phyloP scores from a whole-genome alignment of 53 echinoderm and acorn worm species.

The Patiria pectinifera region DNA sequence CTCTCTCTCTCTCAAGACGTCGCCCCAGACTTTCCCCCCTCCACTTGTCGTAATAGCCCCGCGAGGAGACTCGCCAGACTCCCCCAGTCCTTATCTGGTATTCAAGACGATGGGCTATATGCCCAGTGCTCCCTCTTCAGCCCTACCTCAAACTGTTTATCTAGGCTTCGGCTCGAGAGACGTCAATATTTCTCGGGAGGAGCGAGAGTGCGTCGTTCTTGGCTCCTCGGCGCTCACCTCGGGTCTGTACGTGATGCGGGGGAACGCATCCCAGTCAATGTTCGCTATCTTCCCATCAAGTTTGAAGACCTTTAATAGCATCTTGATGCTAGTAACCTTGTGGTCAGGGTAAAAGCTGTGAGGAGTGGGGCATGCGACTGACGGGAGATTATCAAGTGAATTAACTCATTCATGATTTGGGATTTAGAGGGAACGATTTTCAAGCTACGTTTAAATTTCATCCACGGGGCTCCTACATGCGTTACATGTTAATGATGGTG shows the following conservation, averaged over 20 bases:
- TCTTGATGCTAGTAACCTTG: conserved; percentile 25
- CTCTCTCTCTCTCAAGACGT: background rate
- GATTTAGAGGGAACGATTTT: background rate
- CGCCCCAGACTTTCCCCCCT: background rate
- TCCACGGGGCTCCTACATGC: background rate
- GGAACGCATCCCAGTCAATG: too few relatives aligned
- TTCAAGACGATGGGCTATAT: conserved; percentile 56
- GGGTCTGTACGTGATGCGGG: conserved; percentile 44
- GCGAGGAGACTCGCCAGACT: background rate
- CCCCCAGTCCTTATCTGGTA: conserved; percentile 26
- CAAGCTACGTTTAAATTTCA: background rate
- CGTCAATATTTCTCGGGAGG: conserved; percentile 61
- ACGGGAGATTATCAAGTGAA: background rate
- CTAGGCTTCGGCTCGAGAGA: conserved; percentile 51
- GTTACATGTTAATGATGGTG: too few relatives aligned
- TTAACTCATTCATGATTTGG: background rate
- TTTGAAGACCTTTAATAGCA: conserved; percentile 2
- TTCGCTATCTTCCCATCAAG: background rate
- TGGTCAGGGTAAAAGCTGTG: background rate
- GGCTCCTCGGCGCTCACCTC: conserved; percentile 19
- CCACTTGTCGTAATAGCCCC: conserved; percentile 25
- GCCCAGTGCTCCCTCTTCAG: conserved; percentile 57
- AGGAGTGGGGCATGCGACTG: background rate
- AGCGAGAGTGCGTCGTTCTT: conserved; percentile 12
- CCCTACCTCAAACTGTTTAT: conserved; percentile 56